phyloP scores from a whole-genome alignment of 2,113 vertebrate species.

The Hassar affinis region DNA sequence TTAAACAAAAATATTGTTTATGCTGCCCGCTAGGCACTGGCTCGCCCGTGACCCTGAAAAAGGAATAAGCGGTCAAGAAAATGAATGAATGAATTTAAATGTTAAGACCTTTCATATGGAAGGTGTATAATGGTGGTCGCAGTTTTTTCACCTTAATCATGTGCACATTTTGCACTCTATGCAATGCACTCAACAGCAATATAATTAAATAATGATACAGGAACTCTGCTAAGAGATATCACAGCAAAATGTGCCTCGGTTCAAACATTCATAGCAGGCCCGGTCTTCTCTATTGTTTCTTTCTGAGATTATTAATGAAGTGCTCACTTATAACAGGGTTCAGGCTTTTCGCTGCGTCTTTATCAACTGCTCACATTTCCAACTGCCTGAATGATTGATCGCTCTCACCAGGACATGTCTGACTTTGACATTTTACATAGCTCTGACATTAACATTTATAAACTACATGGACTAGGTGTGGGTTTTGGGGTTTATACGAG shows the following conservation, averaged over 20 bases:
- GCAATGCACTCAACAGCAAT: conserved; percentile 26
- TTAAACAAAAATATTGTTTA: not conserved
- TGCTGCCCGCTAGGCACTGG: no score
- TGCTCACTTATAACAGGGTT: conserved; percentile 27
- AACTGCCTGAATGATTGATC: conserved; percentile 21
- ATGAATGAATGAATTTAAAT: no score
- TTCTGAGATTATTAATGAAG: conserved; percentile 67
- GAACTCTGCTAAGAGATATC: conserved; percentile 53
- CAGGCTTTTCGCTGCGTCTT: conserved; percentile 9
- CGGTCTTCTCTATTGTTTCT: conserved; percentile 53
- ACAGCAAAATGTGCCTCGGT: conserved; percentile 63
- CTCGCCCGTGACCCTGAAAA: no score
- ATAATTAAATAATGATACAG: conserved; percentile 57
- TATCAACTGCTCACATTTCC: conserved; percentile 33
- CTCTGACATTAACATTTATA: conserved; percentile 13
- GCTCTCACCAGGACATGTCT: conserved; percentile 15
- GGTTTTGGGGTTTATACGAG: not conserved
- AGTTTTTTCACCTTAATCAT: conserved; percentile 31
- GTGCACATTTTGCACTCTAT: conserved; percentile 11
- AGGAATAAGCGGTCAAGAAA: no score
- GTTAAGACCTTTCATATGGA: not conserved
- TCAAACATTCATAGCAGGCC: conserved; percentile 48
- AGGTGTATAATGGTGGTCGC: conserved; percentile 15
- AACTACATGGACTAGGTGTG: conserved; percentile 16
- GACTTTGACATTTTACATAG: conserved; percentile 10